phyloP scores from a whole-genome alignment of 2,888 invertebrate species.

The Parascotia fuliginaria region DNA sequence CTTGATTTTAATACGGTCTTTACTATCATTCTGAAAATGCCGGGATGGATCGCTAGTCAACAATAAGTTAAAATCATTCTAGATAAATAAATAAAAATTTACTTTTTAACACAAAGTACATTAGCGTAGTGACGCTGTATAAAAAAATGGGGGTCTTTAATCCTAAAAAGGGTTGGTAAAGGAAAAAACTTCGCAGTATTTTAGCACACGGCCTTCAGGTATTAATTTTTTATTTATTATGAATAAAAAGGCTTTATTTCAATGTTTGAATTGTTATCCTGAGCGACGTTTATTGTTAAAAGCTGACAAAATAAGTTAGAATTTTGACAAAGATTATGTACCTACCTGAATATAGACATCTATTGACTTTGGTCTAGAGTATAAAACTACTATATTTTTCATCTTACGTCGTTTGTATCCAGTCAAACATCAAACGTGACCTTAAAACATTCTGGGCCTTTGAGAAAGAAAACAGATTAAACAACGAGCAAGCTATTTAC shows the following conservation, averaged over 20 bases:
- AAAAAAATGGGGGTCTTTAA: constrained; percentile 52
- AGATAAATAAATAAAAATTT: constrained; percentile 23
- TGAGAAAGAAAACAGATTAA: too few species aligned
- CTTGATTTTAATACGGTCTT: too few species aligned
- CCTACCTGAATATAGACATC: too few species aligned
- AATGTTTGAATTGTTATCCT: background rate
- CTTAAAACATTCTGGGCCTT: too few species aligned
- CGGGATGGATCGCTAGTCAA: too few species aligned
- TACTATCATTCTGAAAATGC: too few species aligned
- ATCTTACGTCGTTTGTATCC: too few species aligned
- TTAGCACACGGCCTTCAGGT: constrained; percentile 36
- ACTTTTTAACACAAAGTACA: constrained; percentile 30
- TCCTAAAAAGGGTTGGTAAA: constrained; percentile 63
- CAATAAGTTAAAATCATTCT: too few species aligned
- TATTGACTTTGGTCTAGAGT: too few species aligned
- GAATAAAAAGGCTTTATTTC: constrained; percentile 20
- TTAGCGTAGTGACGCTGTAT: constrained; percentile 33
- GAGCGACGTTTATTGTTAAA: constrained; percentile 9
- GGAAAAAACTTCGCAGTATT: constrained; percentile 45
- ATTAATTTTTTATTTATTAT: constrained; percentile 27
- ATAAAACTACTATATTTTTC: too few species aligned
- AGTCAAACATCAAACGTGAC: too few species aligned
- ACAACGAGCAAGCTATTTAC: too few species aligned
- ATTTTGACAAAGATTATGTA: background rate
- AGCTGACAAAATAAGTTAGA: background rate